Conservation (phyloP, 2,888 invertebrate genomes). For the Tiliacea aurago region DNA sequence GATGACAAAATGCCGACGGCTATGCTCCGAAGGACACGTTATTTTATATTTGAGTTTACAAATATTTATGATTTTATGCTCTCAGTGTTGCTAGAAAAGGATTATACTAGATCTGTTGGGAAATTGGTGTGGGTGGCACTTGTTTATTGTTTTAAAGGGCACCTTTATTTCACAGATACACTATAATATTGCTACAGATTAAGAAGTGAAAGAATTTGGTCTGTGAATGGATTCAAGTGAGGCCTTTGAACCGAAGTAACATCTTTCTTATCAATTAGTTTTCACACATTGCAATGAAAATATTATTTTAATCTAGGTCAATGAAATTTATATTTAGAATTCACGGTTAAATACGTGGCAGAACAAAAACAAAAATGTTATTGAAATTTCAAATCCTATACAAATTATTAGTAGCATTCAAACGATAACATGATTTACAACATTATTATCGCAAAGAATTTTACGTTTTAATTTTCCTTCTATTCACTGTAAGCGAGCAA, state of each 20-base stretch:
- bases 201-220: background rate
- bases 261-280: constrained; percentile 5
- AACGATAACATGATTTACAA: constrained; percentile 44
- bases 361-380: constrained; percentile 25
- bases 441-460: constrained; percentile 48
- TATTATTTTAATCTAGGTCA: constrained; percentile 6
- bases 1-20: constrained; percentile 32
- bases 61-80: constrained; percentile 23
- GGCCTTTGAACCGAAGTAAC: constrained; percentile 1
- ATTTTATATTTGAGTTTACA: constrained; percentile 18
- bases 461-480: constrained; percentile 44
- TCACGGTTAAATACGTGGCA: constrained; percentile 2
- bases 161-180: constrained; percentile 2
- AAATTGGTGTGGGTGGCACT: constrained; percentile 16
- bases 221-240: background rate
- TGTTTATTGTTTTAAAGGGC: constrained; percentile 14
- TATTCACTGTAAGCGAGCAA: constrained; percentile 42
- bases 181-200: background rate
- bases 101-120: background rate
- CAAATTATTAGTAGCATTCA: constrained; percentile 20
- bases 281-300: constrained; percentile 5
- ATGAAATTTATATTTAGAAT: constrained; percentile 26
- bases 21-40: constrained; percentile 8
- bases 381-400: constrained; percentile 11
- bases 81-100: constrained; percentile 1